Base-by-base conservation (phyloP, 2,797 vertebrate genomes). In the Lophotriccus pileatus region DNA sequence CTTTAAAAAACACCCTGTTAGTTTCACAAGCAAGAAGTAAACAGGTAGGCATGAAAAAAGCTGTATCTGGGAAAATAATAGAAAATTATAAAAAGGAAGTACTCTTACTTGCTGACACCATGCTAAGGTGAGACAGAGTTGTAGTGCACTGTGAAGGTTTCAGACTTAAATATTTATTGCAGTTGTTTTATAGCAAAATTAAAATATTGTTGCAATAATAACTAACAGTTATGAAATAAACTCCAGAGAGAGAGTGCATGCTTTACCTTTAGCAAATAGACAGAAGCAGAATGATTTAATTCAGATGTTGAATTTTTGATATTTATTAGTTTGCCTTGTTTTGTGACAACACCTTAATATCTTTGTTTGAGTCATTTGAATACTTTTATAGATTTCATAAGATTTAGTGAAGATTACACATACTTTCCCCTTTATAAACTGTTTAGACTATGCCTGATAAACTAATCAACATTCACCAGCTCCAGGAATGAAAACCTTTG, bases 401-500 rank as follows among this genome's bases (percentile, higher is more conserved):
- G n/a, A 81, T 85, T 60, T 60, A 66, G 49, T 4, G 2, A 91
- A 5, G 73, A 86, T 84, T 87, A 88, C 36, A 62, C 79, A 75
- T 77, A 73, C 56, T 56, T 93, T 87, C 24, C 16, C n/a, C 36
- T 78, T 89, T 73, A 75, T 52, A 90, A 94, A 94, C 68, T 84
- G 66, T 93, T 95, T 92, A 96, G 82, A 72, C 43, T 88, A 39
- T 21, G 44, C 37, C 49, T 47, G 79, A 89, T 93, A 94, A 94
- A 88, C 46, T 63, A 88, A 84, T 27, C 56, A 86, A 89, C 66
- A 66, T 85, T 83, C 46, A 87, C 43, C 53, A 87, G 24, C 81
- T 79, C 76, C 47, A 83, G 53, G 62, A 94, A 94, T 84, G 30
- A 94, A 93, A 93, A 72, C 12, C 36, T 91, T 84, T 85, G 49